Evolutionary conservation across 2,113 vertebrate genomes (phyloP).

Genomic region (Bos taurus): ARS-UCD2.0 NC_037338.1:68397001-68397500

Average conservation of each 20-base stretch:
- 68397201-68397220: neutral
- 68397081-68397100: neutral
- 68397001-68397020: neutral
- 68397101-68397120: neutral
- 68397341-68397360: neutral
- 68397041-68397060: neutral
- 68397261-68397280: neutral
- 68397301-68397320: neutral
- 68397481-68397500: neutral
- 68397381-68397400: constrained; percentile 64
- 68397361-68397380: neutral
- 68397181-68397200: accelerated
- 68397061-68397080: neutral
- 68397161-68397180: neutral
- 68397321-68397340: neutral
- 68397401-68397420: constrained; percentile 56
- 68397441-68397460: constrained; percentile 67
- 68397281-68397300: constrained; percentile 1
- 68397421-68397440: constrained; percentile 37
- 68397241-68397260: neutral
- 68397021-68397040: neutral
- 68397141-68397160: neutral
- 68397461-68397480: neutral
- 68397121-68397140: neutral
- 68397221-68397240: constrained; percentile 14